These are phyloP conservation scores for Apamea monoglypha DNA, from an alignment of 2,888 invertebrate genomes.

Conservation along the genomic window DNA sequence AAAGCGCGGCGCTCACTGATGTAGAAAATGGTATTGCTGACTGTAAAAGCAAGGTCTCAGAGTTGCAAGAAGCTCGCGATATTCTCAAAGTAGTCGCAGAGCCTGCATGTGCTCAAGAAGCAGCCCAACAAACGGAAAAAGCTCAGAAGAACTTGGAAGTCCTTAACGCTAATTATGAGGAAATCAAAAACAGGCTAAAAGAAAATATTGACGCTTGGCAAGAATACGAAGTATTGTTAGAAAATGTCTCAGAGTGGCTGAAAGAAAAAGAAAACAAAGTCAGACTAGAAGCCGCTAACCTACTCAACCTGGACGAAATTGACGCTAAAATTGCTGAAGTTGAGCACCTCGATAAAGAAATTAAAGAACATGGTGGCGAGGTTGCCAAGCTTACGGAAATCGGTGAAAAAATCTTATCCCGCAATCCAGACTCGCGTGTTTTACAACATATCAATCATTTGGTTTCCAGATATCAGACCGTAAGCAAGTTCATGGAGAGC, in stretches of 20 bases:
- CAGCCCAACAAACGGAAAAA: constrained; percentile 93
- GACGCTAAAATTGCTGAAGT: constrained; percentile 93
- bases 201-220: constrained; percentile 94
- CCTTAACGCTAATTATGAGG: constrained; percentile 92
- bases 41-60: constrained; percentile 92
- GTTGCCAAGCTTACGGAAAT: constrained; percentile 92
- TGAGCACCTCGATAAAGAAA: constrained; percentile 91
- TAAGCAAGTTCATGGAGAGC: constrained; percentile 92
- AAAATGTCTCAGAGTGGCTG: constrained; percentile 94
- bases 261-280: constrained; percentile 95
- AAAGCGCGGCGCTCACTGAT: constrained; percentile 94
- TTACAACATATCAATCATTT: constrained; percentile 95
- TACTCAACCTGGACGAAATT: constrained; percentile 92
- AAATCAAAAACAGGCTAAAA: constrained; percentile 92
- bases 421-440: constrained; percentile 95
- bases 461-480: constrained; percentile 93
- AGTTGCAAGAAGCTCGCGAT: constrained; percentile 93
- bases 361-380: constrained; percentile 92
- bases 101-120: constrained; percentile 92
- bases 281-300: constrained; percentile 93
- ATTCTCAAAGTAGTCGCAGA: constrained; percentile 94
- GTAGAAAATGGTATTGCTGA: constrained; percentile 93
- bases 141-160: constrained; percentile 93
- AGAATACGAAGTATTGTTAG: constrained; percentile 94
- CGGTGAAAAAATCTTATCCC: constrained; percentile 93